phyloP scores from a whole-genome alignment of 1,140 invertebrate species.

The Drosophila insularis region DNA sequence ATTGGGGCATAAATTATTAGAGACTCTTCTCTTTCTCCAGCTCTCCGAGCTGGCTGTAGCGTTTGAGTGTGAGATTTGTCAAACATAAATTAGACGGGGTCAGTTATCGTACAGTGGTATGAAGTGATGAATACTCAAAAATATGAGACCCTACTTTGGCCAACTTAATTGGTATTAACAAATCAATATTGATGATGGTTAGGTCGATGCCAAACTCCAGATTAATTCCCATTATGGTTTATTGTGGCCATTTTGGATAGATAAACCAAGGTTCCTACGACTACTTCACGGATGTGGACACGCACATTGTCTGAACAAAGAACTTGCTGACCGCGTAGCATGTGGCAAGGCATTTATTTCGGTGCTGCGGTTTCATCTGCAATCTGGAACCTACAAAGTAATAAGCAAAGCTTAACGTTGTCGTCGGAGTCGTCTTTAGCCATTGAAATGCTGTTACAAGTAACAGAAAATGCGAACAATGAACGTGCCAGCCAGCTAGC shows the following conservation, averaged over 20 bases:
- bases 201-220: background rate
- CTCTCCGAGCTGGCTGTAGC: no score
- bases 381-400: constrained; percentile 41
- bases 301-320: constrained; percentile 65
- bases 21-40: no score
- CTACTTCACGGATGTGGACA: constrained; percentile 41
- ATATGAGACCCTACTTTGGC: no score
- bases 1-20: constrained; percentile 62
- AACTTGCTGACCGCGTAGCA: constrained; percentile 72
- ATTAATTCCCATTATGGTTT: background rate
- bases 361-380: constrained; percentile 40
- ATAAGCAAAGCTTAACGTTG: constrained; percentile 58
- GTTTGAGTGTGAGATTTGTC: constrained; percentile 36
- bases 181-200: no score
- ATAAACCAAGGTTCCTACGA: background rate
- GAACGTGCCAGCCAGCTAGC: constrained; percentile 43
- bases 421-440: constrained; percentile 35
- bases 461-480: constrained; percentile 76
- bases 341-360: constrained; percentile 43
- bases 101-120: constrained; percentile 32
- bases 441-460: constrained; percentile 77
- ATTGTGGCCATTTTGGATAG: background rate
- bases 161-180: background rate
- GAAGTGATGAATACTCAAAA: background rate
- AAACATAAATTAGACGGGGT: constrained; percentile 53